phyloP scores from a whole-genome alignment of 35 echinoderm and acorn worm genomes.

The Acanthaster planci region DNA sequence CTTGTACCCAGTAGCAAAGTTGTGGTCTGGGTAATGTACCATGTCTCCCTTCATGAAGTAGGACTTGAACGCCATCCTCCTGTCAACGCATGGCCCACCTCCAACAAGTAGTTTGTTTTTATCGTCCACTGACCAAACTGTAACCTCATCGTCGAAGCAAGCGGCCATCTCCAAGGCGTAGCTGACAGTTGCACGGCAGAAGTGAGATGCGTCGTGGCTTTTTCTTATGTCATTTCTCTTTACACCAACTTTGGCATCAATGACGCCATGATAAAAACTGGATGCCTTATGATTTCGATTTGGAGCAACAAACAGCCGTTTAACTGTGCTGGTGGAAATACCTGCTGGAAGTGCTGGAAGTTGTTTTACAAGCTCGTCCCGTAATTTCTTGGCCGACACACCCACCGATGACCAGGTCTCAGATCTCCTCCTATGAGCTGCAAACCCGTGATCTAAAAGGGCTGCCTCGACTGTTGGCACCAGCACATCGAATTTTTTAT shows the following conservation, averaged over 20 bases:
- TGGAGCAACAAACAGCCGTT: slow-evolving; percentile 7
- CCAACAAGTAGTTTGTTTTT: slow-evolving; percentile 31
- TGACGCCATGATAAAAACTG: not conserved
- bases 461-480: too few relatives aligned
- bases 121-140: slow-evolving; percentile 3
- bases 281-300: not conserved
- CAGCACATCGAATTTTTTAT: too few relatives aligned
- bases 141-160: slow-evolving; percentile 1
- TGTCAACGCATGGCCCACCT: slow-evolving; percentile 10
- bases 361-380: too few relatives aligned
- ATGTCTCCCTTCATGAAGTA: slow-evolving; percentile 12
- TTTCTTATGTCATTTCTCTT: slow-evolving; percentile 6
- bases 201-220: not conserved
- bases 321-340: not conserved
- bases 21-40: slow-evolving; percentile 17
- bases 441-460: slow-evolving; percentile 1
- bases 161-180: slow-evolving; percentile 23
- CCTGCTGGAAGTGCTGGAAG: too few relatives aligned
- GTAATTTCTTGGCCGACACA: not conserved
- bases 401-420: not conserved
- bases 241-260: slow-evolving; percentile 16
- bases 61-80: not conserved
- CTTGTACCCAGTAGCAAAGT: slow-evolving; percentile 12
- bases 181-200: slow-evolving; percentile 8
- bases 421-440: not conserved